A percentile compares a stretch with the other conserved stretches of the same genome.
phyloP scores from a whole-genome alignment of 2,113 vertebrate species.

The Psammodynastes pulverulentus region DNA sequence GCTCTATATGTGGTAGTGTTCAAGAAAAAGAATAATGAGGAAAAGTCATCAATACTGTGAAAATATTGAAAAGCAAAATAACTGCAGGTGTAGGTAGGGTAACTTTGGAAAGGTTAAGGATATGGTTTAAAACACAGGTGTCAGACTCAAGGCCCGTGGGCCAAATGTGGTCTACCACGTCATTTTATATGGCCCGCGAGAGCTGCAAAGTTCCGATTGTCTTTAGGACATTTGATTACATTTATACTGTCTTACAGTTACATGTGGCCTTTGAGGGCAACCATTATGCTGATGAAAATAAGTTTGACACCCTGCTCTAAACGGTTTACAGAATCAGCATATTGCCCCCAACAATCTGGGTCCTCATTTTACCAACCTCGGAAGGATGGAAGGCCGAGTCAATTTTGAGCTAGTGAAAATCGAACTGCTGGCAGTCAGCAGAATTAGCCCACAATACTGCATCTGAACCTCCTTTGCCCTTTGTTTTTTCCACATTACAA shows the following conservation, averaged over 20 bases:
- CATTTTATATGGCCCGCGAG: too few species aligned
- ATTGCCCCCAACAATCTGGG: neutral
- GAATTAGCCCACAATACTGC: neutral
- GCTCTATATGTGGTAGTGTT: neutral
- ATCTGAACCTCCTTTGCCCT: neutral
- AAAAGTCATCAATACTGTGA: neutral
- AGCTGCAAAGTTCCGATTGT: too few species aligned
- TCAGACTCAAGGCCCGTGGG: too few species aligned
- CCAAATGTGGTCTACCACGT: too few species aligned
- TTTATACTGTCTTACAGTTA: too few species aligned
- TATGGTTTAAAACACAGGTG: too few species aligned
- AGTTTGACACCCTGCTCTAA: too few species aligned
- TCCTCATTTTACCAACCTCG: neutral
- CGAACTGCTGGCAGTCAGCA: neutral
- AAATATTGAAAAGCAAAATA: neutral
- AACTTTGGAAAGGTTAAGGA: neutral
- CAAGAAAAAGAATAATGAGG: neutral
- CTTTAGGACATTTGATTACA: too few species aligned
- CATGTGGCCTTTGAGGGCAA: too few species aligned
- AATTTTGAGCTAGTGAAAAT: neutral
- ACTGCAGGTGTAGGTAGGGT: neutral
- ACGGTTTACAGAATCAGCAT: neutral
- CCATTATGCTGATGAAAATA: too few species aligned
- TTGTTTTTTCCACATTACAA: neutral
- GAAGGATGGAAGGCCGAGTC: neutral